phyloP scores from a whole-genome alignment of 2,797 vertebrate species.

The Syngnathus acus region DNA sequence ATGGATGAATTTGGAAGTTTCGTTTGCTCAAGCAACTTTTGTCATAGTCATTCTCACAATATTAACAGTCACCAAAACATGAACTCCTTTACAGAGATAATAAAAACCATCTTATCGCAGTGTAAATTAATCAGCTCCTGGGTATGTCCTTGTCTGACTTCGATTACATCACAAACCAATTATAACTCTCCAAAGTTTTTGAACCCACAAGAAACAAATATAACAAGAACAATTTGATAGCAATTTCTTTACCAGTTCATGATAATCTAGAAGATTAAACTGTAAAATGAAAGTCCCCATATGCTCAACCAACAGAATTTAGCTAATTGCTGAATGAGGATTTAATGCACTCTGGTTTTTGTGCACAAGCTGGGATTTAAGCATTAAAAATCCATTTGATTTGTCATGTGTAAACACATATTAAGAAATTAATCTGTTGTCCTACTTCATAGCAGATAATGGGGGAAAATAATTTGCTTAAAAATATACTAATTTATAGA shows the following conservation, averaged over 20 bases:
- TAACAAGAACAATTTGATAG: background rate
- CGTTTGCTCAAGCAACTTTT: too few relatives aligned
- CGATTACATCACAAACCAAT: background rate
- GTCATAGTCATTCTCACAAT: too few relatives aligned
- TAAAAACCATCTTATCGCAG: background rate
- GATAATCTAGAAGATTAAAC: background rate
- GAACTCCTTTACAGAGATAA: too few relatives aligned
- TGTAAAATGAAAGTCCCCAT: background rate
- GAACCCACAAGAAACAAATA: background rate
- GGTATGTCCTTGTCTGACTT: background rate
- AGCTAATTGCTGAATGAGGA: background rate
- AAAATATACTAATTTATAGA: constrained; percentile 58
- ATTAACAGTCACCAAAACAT: too few relatives aligned
- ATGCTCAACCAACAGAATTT: background rate
- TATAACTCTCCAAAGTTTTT: too few relatives aligned
- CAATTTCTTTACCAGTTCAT: background rate
- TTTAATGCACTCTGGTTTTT: background rate
- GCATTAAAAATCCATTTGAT: background rate
- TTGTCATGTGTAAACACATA: background rate
- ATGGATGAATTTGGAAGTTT: too few relatives aligned
- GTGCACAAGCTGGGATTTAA: background rate
- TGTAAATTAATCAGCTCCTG: background rate
- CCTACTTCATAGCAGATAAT: constrained; percentile 16
- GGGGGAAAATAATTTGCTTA: constrained; percentile 59
- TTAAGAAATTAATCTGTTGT: background rate